phyloP scores from a whole-genome alignment of 64 coral and sea anemone genomes.

The Dendronephthya gigantea region DNA sequence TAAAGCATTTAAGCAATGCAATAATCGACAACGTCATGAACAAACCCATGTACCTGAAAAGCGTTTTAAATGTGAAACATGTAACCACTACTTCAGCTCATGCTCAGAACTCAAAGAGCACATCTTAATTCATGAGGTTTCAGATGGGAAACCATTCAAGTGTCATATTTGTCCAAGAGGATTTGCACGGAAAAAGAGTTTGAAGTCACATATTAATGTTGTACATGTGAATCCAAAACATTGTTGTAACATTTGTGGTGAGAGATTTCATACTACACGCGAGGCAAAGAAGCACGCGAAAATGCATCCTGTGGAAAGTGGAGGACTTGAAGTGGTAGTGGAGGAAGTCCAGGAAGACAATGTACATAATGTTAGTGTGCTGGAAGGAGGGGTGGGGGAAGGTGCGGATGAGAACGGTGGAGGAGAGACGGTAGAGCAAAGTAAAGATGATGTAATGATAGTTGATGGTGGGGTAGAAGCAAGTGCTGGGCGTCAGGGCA shows the following conservation, averaged over 20 bases:
- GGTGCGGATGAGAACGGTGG: too few relatives aligned
- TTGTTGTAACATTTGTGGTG: neutral
- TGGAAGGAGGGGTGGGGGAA: neutral
- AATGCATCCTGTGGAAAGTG: neutral
- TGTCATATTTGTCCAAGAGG: neutral
- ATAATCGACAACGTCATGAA: neutral
- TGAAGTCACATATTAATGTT: neutral
- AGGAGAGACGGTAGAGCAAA: too few relatives aligned
- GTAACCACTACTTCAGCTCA: neutral
- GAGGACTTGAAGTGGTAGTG: neutral
- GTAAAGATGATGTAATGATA: too few relatives aligned
- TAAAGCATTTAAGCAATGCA: neutral
- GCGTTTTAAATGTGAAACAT: neutral
- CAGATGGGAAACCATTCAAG: neutral
- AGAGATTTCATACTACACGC: neutral
- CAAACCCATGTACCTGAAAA: neutral
- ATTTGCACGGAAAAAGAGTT: neutral
- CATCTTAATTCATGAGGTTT: neutral
- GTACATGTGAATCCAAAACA: neutral
- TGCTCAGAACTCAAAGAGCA: neutral
- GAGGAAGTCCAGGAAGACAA: neutral
- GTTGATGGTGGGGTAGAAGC: too few relatives aligned
- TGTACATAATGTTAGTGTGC: neutral
- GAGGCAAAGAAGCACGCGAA: neutral
- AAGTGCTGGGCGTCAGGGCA: neutral